Percentiles rank a stretch among this genome's conserved stretches.
Evolutionary conservation across 1,140 invertebrate genomes (phyloP).

Genomic region (Bombus pyrosoma): DNA sequence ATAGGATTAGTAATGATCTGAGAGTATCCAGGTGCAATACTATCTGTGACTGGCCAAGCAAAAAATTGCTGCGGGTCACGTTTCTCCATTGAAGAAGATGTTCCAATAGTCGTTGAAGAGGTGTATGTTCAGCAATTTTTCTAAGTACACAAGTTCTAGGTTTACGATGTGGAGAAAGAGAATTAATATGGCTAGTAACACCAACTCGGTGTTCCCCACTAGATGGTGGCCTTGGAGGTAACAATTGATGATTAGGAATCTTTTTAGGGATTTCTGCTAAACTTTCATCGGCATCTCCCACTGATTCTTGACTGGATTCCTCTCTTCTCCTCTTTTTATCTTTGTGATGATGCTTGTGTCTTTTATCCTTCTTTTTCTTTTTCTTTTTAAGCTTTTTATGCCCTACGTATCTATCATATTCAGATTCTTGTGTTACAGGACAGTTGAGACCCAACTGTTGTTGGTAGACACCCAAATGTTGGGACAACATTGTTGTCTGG

Average conservation of each 20-base stretch:
- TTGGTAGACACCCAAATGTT: slow-evolving; percentile 73
- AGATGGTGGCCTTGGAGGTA: slow-evolving; percentile 75
- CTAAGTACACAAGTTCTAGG: slow-evolving; percentile 87
- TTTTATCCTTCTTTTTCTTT: slow-evolving; percentile 89
- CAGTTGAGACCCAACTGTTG: slow-evolving; percentile 78
- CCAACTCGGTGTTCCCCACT: slow-evolving; percentile 64
- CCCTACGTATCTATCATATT: slow-evolving; percentile 79
- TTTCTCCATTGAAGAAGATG: slow-evolving; percentile 94
- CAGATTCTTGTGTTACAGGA: slow-evolving; percentile 76
- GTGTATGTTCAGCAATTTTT: slow-evolving; percentile 89
- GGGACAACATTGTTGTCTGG: slow-evolving; percentile 77
- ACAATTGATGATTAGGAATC: slow-evolving; percentile 75
- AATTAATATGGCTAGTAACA: slow-evolving; percentile 66
- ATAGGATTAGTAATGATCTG: slow-evolving; percentile 96
- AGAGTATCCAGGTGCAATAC: slow-evolving; percentile 98
- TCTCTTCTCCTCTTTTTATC: slow-evolving; percentile 84
- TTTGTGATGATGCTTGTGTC: slow-evolving; percentile 90
- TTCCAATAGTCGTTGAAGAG: slow-evolving; percentile 92
- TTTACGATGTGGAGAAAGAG: slow-evolving; percentile 84
- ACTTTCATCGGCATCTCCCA: slow-evolving; percentile 81
- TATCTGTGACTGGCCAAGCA: slow-evolving; percentile 98
- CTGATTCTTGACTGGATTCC: slow-evolving; percentile 83
- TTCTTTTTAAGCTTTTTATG: slow-evolving; percentile 91
- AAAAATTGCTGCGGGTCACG: slow-evolving; percentile 98
- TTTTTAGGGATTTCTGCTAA: slow-evolving; percentile 80